These are phyloP conservation scores for Cotesia typhae DNA, from an alignment of 1,140 invertebrate species.

Conservation along the genomic window DNA sequence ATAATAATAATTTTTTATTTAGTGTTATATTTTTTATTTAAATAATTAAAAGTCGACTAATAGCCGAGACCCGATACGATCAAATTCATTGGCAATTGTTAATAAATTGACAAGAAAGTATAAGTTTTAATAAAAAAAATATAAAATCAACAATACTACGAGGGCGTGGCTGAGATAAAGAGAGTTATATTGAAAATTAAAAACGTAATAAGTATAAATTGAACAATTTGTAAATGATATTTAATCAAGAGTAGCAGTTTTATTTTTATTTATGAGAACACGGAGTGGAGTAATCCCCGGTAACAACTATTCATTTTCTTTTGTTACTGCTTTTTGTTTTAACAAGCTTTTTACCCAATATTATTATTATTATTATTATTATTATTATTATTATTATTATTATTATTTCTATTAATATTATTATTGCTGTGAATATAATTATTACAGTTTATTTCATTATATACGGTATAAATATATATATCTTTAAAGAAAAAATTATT, in stretches of 20 bases:
- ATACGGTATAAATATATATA: constrained; percentile 41
- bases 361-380: constrained; percentile 18
- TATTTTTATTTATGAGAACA: constrained; percentile 10
- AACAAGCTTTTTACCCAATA: not conserved
- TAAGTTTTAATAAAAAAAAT: too few species aligned
- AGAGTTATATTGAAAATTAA: not conserved
- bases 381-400: constrained; percentile 8
- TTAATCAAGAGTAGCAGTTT: constrained; percentile 18
- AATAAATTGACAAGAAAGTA: too few species aligned
- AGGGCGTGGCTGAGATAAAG: constrained; percentile 23
- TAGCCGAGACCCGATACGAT: too few species aligned
- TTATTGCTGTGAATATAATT: constrained; percentile 40
- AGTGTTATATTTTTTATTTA: too few species aligned
- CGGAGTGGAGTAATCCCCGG: constrained; percentile 30
- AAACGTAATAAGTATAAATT: constrained; percentile 12
- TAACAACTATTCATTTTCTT: constrained; percentile 21
- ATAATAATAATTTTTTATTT: too few species aligned
- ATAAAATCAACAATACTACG: not conserved
- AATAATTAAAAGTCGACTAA: too few species aligned
- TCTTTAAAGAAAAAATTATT: constrained; percentile 28
- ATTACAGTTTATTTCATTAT: constrained; percentile 53
- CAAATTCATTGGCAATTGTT: too few species aligned
- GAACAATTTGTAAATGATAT: constrained; percentile 25
- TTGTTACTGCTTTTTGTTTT: constrained; percentile 42
- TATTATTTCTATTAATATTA: constrained; percentile 8